Base-by-base conservation (phyloP, 2,797 vertebrate genomes). In the Sylvilagus floridanus region DNA sequence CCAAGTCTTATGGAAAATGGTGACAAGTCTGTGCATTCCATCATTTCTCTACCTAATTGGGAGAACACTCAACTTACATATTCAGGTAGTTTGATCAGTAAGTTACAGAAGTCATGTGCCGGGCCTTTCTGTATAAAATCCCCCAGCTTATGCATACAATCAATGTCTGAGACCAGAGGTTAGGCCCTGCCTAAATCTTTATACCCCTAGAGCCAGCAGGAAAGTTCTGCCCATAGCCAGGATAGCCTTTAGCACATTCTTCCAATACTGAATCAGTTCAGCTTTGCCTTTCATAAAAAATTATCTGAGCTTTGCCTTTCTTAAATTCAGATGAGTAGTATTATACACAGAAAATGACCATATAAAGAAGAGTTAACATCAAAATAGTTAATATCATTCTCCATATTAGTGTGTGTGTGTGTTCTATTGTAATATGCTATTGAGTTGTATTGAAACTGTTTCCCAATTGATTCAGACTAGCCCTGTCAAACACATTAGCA, bases 261-360 rank as follows among this genome's bases (percentile, higher is more conserved):
- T 88, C 26, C 52, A 72, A 60, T 89, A 87, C 11, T 91, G 66
- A 94, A 79, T 84, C 75, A 91, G 57, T 83, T 95, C 63, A 42
- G 60, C 30, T 32, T 81, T 89, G 77, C 88, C 9, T 32, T 93
- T 84, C 84, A 69, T 88, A 81, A 62, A 79, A 54, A 88, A 14
- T 0, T 68, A 32, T 62, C 88, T 90, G 73, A 83, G 21, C n/a
- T 93, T 93, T 86, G 14, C 72, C 50, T 62, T 4, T 32, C 28
- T 90, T 88, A 73, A 30, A 9, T 8, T 65, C 37, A 75, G 42
- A 21, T 54, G 52, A 24, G 2, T 50, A 69, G 63, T 76, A 47
- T 50, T 24, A 76, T 26, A 86, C 12, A 69, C 19, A 68, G 52
- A 32, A 69, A 68, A 65, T 28, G 5, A 47, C n/a, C 84, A 63